Conservation (phyloP, 2,797 vertebrate species). For the Gadopsis bispinosus region DNA sequence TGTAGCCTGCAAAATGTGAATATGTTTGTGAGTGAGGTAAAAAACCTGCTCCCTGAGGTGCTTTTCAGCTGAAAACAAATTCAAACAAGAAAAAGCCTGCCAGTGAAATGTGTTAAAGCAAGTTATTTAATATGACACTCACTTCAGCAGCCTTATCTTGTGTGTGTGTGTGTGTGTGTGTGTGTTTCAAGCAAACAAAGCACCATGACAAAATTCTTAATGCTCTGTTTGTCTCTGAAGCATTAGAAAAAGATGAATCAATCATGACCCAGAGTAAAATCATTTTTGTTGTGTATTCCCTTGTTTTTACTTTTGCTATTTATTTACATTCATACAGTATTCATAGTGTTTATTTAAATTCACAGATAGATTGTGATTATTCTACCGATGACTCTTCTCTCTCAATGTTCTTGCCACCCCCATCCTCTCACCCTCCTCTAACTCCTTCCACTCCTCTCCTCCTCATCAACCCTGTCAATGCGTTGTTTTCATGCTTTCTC, state of each 20-base stretch:
- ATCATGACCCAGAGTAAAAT: conserved; percentile 31
- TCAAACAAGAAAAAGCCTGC: conserved; percentile 22
- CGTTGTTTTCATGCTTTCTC: background rate
- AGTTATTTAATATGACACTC: conserved; percentile 26
- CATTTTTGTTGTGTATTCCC: background rate
- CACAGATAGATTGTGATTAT: conserved; percentile 1
- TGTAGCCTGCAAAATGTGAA: conserved; percentile 13
- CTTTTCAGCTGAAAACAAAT: conserved; percentile 35
- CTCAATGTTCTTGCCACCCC: conserved; percentile 11
- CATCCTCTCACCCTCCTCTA: conserved; percentile 3
- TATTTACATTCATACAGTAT: background rate
- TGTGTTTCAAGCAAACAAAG: conserved; percentile 17
- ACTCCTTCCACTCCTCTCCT: background rate
- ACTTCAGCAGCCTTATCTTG: background rate
- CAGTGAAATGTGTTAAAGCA: conserved; percentile 24
- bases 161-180: background rate
- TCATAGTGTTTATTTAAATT: conserved; percentile 13
- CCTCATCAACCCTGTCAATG: conserved; percentile 1
- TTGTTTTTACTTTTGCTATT: conserved; percentile 2
- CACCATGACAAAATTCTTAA: conserved; percentile 32
- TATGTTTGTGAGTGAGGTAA: conserved; percentile 13
- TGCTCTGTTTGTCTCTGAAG: conserved; percentile 26
- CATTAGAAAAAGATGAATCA: conserved; percentile 13
- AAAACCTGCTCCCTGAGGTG: conserved; percentile 14
- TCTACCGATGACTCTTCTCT: background rate